phyloP scores from a whole-genome alignment of 37 sponge, comb jelly and placozoan genomes.

The Spongia lamella region DNA sequence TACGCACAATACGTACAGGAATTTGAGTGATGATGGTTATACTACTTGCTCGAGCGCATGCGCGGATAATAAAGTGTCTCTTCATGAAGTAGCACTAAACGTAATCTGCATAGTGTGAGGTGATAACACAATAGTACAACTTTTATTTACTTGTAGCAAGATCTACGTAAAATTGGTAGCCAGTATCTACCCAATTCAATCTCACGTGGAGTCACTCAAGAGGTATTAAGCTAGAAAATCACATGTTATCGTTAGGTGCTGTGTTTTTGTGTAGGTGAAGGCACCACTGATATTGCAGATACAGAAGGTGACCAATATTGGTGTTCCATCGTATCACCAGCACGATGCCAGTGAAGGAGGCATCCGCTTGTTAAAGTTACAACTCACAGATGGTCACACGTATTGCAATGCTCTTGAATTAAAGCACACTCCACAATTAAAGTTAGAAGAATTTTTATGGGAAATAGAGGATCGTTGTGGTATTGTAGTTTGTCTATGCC shows the following conservation, averaged over 20 bases:
- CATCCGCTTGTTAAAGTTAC: conserved; percentile 52
- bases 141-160: conserved; percentile 16
- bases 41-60: no score
- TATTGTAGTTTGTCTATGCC: conserved; percentile 35
- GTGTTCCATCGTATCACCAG: conserved; percentile 51
- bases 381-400: conserved; percentile 70
- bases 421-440: conserved; percentile 43
- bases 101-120: no score
- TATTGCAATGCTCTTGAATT: conserved; percentile 60
- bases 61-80: no score
- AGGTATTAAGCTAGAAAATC: background rate
- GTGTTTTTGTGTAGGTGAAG: conserved; percentile 27
- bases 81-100: no score
- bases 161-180: conserved; percentile 37
- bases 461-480: background rate
- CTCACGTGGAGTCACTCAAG: background rate
- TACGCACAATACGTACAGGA: no score
- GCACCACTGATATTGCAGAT: conserved; percentile 71
- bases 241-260: no score
- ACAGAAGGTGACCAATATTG: conserved; percentile 65
- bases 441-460: background rate
- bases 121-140: no score
- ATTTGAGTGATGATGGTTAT: no score
- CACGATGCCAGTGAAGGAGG: background rate
- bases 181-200: conserved; percentile 18